Evolutionary conservation across 2,797 vertebrate species (phyloP), one percentile per base, ranked within the genome.

Genomic region (Schizothorax lantsangensis): DNA sequence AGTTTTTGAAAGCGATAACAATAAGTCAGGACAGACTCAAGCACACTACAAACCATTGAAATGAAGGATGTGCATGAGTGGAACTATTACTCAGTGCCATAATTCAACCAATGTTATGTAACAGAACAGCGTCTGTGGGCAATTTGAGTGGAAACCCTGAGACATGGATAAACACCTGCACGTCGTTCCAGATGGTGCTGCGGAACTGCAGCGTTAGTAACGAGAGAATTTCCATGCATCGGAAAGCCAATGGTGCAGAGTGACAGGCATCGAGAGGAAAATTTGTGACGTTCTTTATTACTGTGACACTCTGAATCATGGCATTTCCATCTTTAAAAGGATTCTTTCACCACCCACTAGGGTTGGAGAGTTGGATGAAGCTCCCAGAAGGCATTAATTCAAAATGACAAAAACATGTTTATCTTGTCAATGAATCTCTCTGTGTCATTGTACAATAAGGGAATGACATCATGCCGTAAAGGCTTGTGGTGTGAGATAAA

Each of bases 111-210:
- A 68, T 64, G 79, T 79, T 88, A 69, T 83, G 79, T 79, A 59
- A 83, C 82, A 83, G 10, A 26, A 83, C 62, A 82, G 64, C 49
- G 66, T 77, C 43, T 69, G 81, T 82, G 73, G 71, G 64, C 75
- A 69, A 64, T 79, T 59, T 38, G 45, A 83, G 66, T 88, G 84
- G 87, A 88, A 88, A 88, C 33, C 49, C 81, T 86, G 75, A 88
- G 87, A 83, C 83, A 77, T 45, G 72, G 86, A 57, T 80, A 75
- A 80, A 80, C 49, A 57, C 87, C 73, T 77, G 81, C 45, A 85
- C 33, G 47, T 71, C 72, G 79, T 88, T 86, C 87, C 84, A 88
- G 87, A 88, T 83, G 83, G 64, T 82, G 84, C 69, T 68, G 64
- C 26, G 7, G 57, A 54, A 26, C 57, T 54, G 62, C 30, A 36